Conservation (phyloP, 2,888 invertebrate genomes). For the Lypha dubia region DNA sequence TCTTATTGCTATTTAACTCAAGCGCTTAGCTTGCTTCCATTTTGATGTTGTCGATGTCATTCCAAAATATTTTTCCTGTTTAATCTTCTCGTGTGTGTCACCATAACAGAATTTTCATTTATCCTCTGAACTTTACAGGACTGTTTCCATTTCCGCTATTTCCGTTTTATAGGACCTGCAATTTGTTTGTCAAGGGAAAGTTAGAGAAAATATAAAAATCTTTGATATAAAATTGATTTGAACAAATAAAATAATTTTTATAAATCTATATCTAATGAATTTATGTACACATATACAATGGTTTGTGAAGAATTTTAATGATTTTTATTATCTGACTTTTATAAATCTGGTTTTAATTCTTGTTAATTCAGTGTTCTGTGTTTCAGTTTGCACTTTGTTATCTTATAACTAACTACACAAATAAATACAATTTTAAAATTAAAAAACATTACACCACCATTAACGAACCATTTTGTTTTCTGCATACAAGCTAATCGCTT, state of each 20-base stretch:
- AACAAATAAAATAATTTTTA: background rate
- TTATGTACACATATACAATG: background rate
- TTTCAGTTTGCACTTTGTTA: too few relatives aligned
- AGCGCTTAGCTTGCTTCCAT: background rate
- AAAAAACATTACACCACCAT: too few relatives aligned
- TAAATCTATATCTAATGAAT: background rate
- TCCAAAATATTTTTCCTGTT: background rate
- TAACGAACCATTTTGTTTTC: too few relatives aligned
- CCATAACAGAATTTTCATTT: constrained; percentile 1
- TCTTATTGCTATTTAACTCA: constrained; percentile 2
- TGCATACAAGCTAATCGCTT: too few relatives aligned
- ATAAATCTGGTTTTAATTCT: too few relatives aligned
- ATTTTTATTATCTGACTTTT: too few relatives aligned
- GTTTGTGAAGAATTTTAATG: background rate
- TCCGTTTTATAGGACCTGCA: constrained; percentile 86
- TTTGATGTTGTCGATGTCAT: background rate
- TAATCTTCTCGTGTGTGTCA: background rate
- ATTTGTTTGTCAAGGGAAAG: constrained; percentile 23
- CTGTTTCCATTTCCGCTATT: constrained; percentile 94
- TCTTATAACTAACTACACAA: too few relatives aligned
- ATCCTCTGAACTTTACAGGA: constrained; percentile 51
- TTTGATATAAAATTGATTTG: constrained; percentile 17
- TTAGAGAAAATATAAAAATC: constrained; percentile 1
- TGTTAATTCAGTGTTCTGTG: background rate
- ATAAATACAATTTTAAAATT: too few relatives aligned